Conservation (phyloP, 2,797 vertebrate species). For the Sebastes aleutianus region DNA sequence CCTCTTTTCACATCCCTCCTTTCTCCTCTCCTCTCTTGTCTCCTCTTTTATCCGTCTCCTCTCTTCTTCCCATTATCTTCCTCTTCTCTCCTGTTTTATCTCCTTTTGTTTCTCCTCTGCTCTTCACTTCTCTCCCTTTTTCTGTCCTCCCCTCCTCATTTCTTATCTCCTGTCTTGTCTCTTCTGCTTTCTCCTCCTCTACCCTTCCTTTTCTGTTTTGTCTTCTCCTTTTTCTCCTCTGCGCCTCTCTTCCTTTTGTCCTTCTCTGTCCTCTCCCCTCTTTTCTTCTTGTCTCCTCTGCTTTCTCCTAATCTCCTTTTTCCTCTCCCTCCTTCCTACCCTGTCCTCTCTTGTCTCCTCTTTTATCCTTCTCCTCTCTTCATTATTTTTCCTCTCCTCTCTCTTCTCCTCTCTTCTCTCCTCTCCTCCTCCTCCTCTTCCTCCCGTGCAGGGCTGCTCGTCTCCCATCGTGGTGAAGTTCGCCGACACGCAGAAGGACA, state of each 20-base stretch:
- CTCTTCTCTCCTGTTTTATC: no score
- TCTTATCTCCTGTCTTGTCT: neutral
- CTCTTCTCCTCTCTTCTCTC: neutral
- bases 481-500: conserved; percentile 99
- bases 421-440: no score
- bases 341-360: no score
- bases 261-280: neutral
- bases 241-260: neutral
- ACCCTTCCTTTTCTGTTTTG: fast-evolving
- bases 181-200: neutral
- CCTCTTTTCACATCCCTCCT: neutral
- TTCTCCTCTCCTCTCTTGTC: neutral
- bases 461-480: conserved; percentile 99
- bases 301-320: no score
- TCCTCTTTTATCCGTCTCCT: no score
- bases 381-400: neutral
- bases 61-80: no score
- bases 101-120: no score
- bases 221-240: neutral
- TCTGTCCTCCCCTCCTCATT: no score
- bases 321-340: neutral
- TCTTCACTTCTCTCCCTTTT: no score
- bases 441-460: conserved; percentile 90
- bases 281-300: neutral
- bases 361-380: neutral